These are phyloP conservation scores for Phylloscopus whistleri DNA, from an alignment of 2,113 vertebrate species.

Conservation along the genomic window DNA sequence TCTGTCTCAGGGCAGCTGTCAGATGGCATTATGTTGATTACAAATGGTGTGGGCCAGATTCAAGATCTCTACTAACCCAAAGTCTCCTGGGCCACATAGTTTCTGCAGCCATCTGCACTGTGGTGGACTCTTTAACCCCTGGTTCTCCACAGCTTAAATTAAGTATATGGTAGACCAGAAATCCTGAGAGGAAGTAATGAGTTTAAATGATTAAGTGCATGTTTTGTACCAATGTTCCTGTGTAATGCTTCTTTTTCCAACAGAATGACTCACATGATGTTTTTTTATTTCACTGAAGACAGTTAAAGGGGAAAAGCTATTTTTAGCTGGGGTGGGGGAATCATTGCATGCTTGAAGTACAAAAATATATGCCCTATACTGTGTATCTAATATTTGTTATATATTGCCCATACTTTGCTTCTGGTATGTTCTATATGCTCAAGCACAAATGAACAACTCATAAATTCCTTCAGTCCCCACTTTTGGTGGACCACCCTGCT, in stretches of 20 bases:
- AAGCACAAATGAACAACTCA: not conserved
- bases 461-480: not conserved
- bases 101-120: not conserved
- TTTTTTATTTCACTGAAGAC: constrained; percentile 12
- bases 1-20: constrained; percentile 17
- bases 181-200: constrained; percentile 12
- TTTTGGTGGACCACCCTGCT: not conserved
- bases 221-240: constrained; percentile 33
- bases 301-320: not conserved
- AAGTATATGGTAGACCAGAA: not conserved
- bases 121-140: constrained; percentile 18
- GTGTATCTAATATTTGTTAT: not conserved
- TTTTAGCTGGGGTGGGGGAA: not conserved
- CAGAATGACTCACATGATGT: not conserved
- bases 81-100: not conserved
- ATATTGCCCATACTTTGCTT: not conserved
- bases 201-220: constrained; percentile 38
- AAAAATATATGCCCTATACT: not conserved
- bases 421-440: not conserved
- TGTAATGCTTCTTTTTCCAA: constrained; percentile 24
- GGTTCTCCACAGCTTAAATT: not conserved
- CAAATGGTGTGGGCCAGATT: constrained; percentile 5
- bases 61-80: not conserved
- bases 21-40: constrained; percentile 50
- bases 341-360: constrained; percentile 14